Percentiles rank a stretch among this genome's conserved stretches.
Conservation (phyloP, 2,888 invertebrate species). For the Lasioglossum calceatum region DNA sequence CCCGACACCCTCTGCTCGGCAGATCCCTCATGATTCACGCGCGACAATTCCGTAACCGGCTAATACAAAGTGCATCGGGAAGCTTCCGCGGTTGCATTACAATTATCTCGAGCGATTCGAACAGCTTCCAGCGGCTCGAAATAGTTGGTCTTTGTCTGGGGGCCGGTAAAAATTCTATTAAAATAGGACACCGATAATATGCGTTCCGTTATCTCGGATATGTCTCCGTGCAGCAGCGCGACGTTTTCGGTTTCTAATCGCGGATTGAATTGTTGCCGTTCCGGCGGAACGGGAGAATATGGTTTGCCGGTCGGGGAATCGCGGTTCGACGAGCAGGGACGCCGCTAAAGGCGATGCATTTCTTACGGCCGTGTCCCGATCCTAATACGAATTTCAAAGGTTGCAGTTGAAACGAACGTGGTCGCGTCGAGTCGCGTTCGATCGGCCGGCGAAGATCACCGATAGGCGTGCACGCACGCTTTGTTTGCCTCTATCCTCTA, state of each 20-base stretch:
- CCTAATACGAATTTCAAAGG: slow-evolving; percentile 43
- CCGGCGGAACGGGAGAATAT: background rate
- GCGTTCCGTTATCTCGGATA: background rate
- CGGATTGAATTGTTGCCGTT: background rate
- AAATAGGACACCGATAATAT: background rate
- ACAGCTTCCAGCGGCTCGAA: background rate
- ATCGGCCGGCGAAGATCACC: slow-evolving; percentile 30
- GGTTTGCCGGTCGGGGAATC: background rate
- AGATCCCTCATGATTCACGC: slow-evolving; percentile 23
- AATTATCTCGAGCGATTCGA: background rate
- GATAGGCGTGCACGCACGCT: slow-evolving; percentile 16
- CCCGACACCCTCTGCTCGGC: slow-evolving; percentile 1
- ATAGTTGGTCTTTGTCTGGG: background rate
- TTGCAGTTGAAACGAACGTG: slow-evolving; percentile 13
- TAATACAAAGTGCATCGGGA: slow-evolving; percentile 25
- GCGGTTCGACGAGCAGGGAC: background rate
- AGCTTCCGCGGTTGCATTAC: slow-evolving; percentile 29
- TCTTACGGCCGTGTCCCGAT: slow-evolving; percentile 39
- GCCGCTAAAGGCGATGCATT: slow-evolving; percentile 26
- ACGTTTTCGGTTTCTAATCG: background rate
- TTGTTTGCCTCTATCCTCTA: slow-evolving; percentile 49
- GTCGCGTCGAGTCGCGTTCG: background rate
- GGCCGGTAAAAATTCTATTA: background rate
- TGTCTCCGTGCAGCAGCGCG: background rate
- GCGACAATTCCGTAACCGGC: slow-evolving; percentile 22